Percentiles rank a stretch among this genome's conserved stretches.
These are phyloP conservation scores for Nothobranchius kuhntae DNA, from an alignment of 2,113 vertebrate species.

Conservation along the genomic window DNA sequence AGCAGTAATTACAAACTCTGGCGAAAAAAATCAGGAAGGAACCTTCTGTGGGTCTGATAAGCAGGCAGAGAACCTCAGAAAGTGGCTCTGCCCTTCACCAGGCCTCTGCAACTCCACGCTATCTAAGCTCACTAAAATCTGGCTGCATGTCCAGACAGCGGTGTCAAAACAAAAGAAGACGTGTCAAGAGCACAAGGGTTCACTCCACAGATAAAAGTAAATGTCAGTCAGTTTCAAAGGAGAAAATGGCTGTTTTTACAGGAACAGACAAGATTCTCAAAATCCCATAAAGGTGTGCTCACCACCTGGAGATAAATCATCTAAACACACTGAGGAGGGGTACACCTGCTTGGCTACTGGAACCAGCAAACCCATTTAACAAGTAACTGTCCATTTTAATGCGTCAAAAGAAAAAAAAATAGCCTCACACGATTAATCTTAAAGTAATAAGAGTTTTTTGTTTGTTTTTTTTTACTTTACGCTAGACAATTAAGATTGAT, in stretches of 20 bases:
- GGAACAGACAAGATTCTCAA: constrained; percentile 40
- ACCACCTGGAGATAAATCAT: constrained; percentile 53
- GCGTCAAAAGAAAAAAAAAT: neutral
- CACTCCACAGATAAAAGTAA: constrained; percentile 16
- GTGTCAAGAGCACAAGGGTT: constrained; percentile 38
- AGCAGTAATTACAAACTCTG: constrained; percentile 69
- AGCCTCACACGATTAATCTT: neutral
- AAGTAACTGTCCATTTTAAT: neutral
- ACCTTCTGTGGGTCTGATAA: constrained; percentile 75
- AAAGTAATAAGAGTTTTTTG: too few relatives aligned
- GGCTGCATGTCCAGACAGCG: constrained; percentile 42
- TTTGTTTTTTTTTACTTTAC: too few relatives aligned
- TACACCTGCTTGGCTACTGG: constrained; percentile 14
- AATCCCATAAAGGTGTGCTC: constrained; percentile 30
- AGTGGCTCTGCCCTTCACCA: constrained; percentile 64
- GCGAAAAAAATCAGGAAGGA: constrained; percentile 82
- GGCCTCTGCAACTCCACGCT: constrained; percentile 44
- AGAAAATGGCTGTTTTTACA: constrained; percentile 48
- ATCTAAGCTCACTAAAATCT: constrained; percentile 60
- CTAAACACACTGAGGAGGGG: constrained; percentile 30
- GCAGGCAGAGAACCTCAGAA: constrained; percentile 59
- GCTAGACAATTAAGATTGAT: too few relatives aligned
- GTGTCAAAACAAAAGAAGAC: constrained; percentile 67
- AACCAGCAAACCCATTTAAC: constrained; percentile 25
- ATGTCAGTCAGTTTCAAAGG: constrained; percentile 46